Evolutionary conservation across 2,113 vertebrate species (phyloP).

Genomic region (Platysteira castanea): DNA sequence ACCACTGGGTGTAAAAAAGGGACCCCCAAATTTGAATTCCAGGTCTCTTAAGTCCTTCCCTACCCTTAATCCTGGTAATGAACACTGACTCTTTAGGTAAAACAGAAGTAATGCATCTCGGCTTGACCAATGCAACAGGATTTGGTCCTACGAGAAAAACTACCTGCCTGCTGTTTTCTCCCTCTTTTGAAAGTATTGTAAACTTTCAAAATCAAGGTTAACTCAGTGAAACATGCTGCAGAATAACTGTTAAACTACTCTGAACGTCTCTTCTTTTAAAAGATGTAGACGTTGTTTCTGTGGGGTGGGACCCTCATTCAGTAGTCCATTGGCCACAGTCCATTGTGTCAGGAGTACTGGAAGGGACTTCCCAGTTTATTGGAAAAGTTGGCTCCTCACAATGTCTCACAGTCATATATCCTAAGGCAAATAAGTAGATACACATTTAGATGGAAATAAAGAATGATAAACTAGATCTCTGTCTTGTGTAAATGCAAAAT

Average conservation of each 20-base stretch:
- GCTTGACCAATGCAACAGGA: background rate
- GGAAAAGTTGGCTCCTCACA: background rate
- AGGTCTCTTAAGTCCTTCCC: background rate
- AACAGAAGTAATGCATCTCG: background rate
- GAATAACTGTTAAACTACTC: background rate
- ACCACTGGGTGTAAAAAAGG: background rate
- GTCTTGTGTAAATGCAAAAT: constrained; percentile 8
- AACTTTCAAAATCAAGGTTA: background rate
- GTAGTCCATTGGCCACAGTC: background rate
- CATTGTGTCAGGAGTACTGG: background rate
- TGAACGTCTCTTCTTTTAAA: background rate
- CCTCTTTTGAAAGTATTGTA: background rate
- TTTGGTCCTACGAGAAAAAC: background rate
- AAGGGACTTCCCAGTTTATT: background rate
- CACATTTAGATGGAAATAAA: background rate
- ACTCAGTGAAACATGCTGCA: background rate
- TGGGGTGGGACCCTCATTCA: background rate
- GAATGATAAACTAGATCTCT: background rate
- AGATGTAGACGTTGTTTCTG: background rate
- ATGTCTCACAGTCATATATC: background rate
- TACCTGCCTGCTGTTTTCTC: background rate
- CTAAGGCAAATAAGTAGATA: background rate
- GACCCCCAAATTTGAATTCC: background rate
- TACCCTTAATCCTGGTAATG: background rate
- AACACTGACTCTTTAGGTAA: background rate